Conservation (phyloP, 1,140 invertebrate genomes). For the Aphis gossypii region DNA sequence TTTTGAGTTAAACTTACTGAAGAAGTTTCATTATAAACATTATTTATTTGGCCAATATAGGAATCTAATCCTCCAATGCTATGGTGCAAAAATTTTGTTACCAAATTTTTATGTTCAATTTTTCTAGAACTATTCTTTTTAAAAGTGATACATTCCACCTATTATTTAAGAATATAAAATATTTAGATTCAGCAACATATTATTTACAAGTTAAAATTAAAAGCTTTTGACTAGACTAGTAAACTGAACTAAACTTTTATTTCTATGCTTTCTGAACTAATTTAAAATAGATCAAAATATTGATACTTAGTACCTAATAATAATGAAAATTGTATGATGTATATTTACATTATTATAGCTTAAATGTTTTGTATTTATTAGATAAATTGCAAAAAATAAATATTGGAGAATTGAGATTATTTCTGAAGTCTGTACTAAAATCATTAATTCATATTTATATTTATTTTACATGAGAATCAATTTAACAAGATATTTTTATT, state of each 20-base stretch:
- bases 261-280: background rate
- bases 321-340: no score
- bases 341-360: no score
- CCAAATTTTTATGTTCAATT: constrained; percentile 76
- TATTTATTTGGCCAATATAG: constrained; percentile 59
- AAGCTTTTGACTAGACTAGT: background rate
- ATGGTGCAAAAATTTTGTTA: constrained; percentile 84
- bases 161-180: background rate
- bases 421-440: no score
- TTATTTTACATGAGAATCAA: no score
- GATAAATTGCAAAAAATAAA: no score
- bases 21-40: background rate
- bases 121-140: constrained; percentile 73
- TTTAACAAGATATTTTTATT: no score
- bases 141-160: constrained; percentile 68
- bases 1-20: background rate
- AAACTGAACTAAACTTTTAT: background rate
- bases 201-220: background rate
- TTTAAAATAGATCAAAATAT: no score
- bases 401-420: no score
- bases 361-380: no score
- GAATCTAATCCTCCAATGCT: constrained; percentile 69
- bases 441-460: no score
- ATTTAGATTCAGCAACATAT: background rate
- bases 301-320: no score